These are phyloP conservation scores for Polydrusus pterygomalis DNA, from an alignment of 2,888 invertebrate genomes.

Conservation along the genomic window DNA sequence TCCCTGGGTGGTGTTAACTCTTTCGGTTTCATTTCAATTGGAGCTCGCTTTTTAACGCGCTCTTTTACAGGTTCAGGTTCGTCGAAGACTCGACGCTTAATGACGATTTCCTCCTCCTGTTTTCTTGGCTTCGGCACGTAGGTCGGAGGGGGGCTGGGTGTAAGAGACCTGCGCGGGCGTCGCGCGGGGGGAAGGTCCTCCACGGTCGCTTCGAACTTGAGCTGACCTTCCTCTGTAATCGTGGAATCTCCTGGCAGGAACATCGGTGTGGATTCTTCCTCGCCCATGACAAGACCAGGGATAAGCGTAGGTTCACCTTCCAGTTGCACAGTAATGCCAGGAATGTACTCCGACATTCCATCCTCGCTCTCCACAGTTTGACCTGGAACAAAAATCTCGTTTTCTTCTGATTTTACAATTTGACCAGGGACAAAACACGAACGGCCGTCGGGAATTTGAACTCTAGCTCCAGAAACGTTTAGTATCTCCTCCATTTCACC, in stretches of 20 bases:
- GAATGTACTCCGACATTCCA: slow-evolving; percentile 84
- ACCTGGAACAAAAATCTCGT: slow-evolving; percentile 75
- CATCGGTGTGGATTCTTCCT: slow-evolving; percentile 71
- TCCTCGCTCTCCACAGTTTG: slow-evolving; percentile 83
- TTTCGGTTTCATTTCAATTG: slow-evolving; percentile 58
- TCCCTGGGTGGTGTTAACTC: slow-evolving; percentile 61
- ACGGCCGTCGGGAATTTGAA: slow-evolving; percentile 72
- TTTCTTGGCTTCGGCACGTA: slow-evolving; percentile 62
- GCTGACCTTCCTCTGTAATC: slow-evolving; percentile 68
- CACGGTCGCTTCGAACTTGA: slow-evolving; percentile 67
- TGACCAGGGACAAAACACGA: slow-evolving; percentile 87
- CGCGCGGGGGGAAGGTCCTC: slow-evolving; percentile 63
- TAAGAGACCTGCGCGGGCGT: slow-evolving; percentile 50
- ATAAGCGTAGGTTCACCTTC: slow-evolving; percentile 85
- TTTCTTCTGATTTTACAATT: slow-evolving; percentile 78
- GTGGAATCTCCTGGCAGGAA: slow-evolving; percentile 69
- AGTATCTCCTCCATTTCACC: slow-evolving; percentile 77
- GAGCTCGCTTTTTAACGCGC: slow-evolving; percentile 64
- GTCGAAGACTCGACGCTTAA: slow-evolving; percentile 65
- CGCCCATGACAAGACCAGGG: slow-evolving; percentile 83
- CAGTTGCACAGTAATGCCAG: slow-evolving; percentile 85
- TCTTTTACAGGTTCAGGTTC: slow-evolving; percentile 65
- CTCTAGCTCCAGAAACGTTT: slow-evolving; percentile 78
- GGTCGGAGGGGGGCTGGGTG: slow-evolving; percentile 60
- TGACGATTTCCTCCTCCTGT: slow-evolving; percentile 65